Evolutionary conservation across 2,797 vertebrate species (phyloP), one percentile per base, ranked within the genome.

Genomic region (Amblyraja radiata): DNA sequence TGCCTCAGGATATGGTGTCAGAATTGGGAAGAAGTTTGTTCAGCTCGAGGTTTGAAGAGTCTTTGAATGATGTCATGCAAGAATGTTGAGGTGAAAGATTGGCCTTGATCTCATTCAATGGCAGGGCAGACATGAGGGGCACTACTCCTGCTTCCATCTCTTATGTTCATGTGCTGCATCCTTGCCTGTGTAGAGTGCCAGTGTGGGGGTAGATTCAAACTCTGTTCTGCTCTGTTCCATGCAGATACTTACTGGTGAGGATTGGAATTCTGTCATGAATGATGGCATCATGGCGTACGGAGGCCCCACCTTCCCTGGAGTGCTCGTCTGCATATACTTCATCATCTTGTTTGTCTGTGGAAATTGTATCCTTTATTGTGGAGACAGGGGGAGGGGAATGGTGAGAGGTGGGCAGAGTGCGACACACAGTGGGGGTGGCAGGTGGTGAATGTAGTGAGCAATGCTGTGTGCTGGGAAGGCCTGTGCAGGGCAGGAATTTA

Each of bases 231-330:
- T 77, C 10, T 80, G 13, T 78, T 80, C 79, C 93, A 7, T 36
- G 94, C 94, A 99, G 99, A 97, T 99, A 93, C 95, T 99, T 93
- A 99, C 99, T 0, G 99, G 98, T 63, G 99, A 99, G 93, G 98
- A 99, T 93, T 99, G 99, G 99, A 98, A 97, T 94, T 96, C 96
- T 0, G 97, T 99, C 78, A 99, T 99, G 99, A 98, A 98, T 25
- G 97, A 99, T 58, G 99, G 98, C 32, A 98, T 99, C 93, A 97
- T 98, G 98, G 97, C 99, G 90, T 98, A 98, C 0, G 99, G 99
- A 0, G 99, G 99, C 28, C 99, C 99, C 0, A 95, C 95, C 61
- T 97, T 98, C 93, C 98, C 99, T 0, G 99, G 99, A n/a, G 97
- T 99, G 95, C 96, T 98, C 1, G 98, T 99, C 93, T 96, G 97